Percentiles rank a stretch among this genome's conserved stretches.
Evolutionary conservation across 2,888 invertebrate species (phyloP).

Genomic region (Cheiracanthium punctorium): DNA sequence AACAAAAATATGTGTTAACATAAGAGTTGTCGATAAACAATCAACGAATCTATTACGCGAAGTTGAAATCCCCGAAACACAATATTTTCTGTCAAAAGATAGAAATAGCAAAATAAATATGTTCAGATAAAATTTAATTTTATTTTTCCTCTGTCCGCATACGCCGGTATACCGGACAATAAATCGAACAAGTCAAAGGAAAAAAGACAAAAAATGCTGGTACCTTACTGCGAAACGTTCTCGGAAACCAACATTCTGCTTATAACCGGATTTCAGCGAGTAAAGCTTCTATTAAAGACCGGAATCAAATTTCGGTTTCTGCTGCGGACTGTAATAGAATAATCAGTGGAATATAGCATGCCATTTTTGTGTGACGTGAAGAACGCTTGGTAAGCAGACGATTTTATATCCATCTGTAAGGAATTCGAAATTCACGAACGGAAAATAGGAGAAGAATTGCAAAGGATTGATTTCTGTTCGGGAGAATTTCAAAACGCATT

Average conservation of each 20-base stretch:
- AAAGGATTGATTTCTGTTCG: not conserved
- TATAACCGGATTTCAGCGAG: constrained; percentile 52
- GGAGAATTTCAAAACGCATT: not conserved
- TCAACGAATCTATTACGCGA: no score
- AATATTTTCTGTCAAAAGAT: no score
- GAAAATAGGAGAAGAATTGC: not conserved
- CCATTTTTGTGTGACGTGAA: constrained; percentile 1
- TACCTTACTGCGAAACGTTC: constrained; percentile 31
- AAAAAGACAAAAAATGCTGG: not conserved
- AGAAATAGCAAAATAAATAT: no score
- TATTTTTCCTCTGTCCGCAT: no score
- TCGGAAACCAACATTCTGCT: constrained; percentile 41
- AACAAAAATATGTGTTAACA: no score
- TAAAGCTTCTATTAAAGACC: constrained; percentile 47
- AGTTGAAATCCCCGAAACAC: no score
- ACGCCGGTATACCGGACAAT: not conserved
- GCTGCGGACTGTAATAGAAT: constrained; percentile 60
- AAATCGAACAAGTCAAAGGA: not conserved
- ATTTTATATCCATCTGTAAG: not conserved
- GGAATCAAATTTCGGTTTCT: constrained; percentile 62
- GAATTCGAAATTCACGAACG: constrained; percentile 20
- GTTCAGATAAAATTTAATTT: no score
- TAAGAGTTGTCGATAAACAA: no score
- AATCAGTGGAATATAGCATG: constrained; percentile 40
- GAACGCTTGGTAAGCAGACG: constrained; percentile 1